Evolutionary conservation across 2,888 invertebrate species (phyloP), one percentile per base, ranked within the genome.

Genomic region (Drosophila nr. perissopoda): DNA sequence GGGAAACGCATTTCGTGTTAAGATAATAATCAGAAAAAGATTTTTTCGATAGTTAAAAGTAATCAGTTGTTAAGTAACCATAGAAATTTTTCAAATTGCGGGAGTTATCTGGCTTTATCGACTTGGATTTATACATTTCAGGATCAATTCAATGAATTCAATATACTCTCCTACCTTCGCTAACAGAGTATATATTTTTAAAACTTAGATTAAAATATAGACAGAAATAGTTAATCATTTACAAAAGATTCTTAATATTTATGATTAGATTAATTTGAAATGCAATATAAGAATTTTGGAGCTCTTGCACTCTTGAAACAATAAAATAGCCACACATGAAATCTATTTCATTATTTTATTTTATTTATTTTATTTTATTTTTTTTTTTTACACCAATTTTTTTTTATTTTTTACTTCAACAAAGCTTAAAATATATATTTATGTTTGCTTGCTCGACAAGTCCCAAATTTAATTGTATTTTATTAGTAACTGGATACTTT

Each of bases 281-380:
- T 0, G 7, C 0, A 29, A 29, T 0, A 21, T 21, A 21, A 21
- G 21, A 21, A 21, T 21, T 21, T 21, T 21, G 21, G 21, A 21
- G 21, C 21, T 21, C 21, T 21, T 21, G 21, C 21, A 1, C 21
- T 21, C 21, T 21, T 21, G 21, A 21, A 21, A 29, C 29, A 7
- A 29, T 7, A 29, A 29, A 29, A 29, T 21, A 29, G 29, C 1
- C 38, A 10, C 8, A 4, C 1, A n/a, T 40, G n/a, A n/a, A n/a
- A n/a, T 40, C 2, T 0, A 11, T 2, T n/a, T 6, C 0, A n/a
- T 4, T 4, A 8, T n/a, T 18, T 7, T 1, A 36, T 36, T 34
- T 11, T 2, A 0, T 10, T 7, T 36, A 10, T 38, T 18, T 10
- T 10, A 38, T 18, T 38, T 6, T 38, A 21, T 18, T 0, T 40